phyloP scores from a whole-genome alignment of 1,140 invertebrate genomes.

The Ceratoteleas bidentatus region DNA sequence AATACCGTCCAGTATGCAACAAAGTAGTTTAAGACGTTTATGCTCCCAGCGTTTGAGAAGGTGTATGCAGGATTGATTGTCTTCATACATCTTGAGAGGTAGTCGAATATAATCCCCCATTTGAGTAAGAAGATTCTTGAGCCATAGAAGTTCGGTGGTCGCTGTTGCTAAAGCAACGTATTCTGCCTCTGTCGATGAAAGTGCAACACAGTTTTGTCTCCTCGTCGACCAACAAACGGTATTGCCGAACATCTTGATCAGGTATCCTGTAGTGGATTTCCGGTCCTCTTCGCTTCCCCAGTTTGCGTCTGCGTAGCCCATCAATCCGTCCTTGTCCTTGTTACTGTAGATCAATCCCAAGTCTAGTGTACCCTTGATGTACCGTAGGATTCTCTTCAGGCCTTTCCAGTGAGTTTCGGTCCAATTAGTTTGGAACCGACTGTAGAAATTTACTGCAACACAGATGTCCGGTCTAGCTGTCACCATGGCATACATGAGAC shows the following conservation, averaged over 20 bases:
- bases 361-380: slow-evolving; percentile 8
- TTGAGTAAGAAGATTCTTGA: slow-evolving; percentile 59
- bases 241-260: slow-evolving; percentile 81
- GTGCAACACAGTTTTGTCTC: slow-evolving; percentile 73
- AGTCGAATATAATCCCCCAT: slow-evolving; percentile 2
- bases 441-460: slow-evolving; percentile 20
- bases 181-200: slow-evolving; percentile 79
- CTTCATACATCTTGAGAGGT: slow-evolving; percentile 26
- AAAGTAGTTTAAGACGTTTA: slow-evolving; percentile 28
- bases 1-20: too few species aligned
- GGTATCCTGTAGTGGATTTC: slow-evolving; percentile 80
- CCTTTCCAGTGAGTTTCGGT: slow-evolving; percentile 21
- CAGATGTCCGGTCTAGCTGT: slow-evolving; percentile 27
- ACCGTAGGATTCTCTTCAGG: slow-evolving; percentile 27
- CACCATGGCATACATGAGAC: slow-evolving; percentile 18
- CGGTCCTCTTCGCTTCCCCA: slow-evolving; percentile 69
- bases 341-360: neutral
- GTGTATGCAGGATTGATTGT: slow-evolving; percentile 47
- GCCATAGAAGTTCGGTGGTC: slow-evolving; percentile 72
- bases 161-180: slow-evolving; percentile 77
- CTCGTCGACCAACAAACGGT: slow-evolving; percentile 74
- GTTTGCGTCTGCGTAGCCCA: slow-evolving; percentile 72
- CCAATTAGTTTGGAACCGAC: slow-evolving; percentile 11
- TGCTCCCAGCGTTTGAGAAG: slow-evolving; percentile 48
- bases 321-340: slow-evolving; percentile 1